Percentiles rank a stretch among this genome's conserved stretches.
Conservation (phyloP, 2,797 vertebrate genomes). For the Lacerta bilineata region DNA sequence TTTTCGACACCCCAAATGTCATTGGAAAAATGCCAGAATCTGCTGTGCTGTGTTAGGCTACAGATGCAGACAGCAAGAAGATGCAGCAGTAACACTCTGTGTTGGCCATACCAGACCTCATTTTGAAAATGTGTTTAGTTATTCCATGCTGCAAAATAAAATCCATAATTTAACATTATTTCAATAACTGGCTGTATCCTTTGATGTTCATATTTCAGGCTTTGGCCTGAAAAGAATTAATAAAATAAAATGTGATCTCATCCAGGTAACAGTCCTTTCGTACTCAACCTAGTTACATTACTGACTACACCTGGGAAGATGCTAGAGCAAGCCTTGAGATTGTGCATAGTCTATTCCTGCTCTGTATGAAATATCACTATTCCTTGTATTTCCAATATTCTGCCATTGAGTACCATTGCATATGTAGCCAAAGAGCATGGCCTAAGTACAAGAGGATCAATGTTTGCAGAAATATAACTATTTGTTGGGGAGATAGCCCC, state of each 20-base stretch:
- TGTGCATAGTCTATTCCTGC: background rate
- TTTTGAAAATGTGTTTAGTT: background rate
- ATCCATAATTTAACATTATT: background rate
- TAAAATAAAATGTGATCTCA: background rate
- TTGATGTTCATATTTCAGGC: background rate
- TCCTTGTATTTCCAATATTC: too few relatives aligned
- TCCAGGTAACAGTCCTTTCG: background rate
- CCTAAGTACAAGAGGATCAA: too few relatives aligned
- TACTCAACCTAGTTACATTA: background rate
- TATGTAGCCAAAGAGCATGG: too few relatives aligned
- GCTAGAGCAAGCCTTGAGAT: background rate
- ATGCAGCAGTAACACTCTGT: background rate
- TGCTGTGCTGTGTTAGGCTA: background rate
- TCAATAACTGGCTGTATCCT: background rate
- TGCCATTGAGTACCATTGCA: too few relatives aligned
- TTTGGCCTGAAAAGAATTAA: too few relatives aligned
- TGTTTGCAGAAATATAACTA: too few relatives aligned
- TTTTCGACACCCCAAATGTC: background rate
- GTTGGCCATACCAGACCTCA: background rate
- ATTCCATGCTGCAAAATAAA: background rate
- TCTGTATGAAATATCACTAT: background rate
- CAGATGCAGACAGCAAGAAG: background rate
- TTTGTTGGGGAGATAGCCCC: too few relatives aligned
- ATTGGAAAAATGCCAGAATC: too few relatives aligned
- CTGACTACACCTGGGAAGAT: background rate